Evolutionary conservation across 2,888 invertebrate genomes (phyloP), one percentile per base, ranked within the genome.

Genomic region (Nomada flava): DNA sequence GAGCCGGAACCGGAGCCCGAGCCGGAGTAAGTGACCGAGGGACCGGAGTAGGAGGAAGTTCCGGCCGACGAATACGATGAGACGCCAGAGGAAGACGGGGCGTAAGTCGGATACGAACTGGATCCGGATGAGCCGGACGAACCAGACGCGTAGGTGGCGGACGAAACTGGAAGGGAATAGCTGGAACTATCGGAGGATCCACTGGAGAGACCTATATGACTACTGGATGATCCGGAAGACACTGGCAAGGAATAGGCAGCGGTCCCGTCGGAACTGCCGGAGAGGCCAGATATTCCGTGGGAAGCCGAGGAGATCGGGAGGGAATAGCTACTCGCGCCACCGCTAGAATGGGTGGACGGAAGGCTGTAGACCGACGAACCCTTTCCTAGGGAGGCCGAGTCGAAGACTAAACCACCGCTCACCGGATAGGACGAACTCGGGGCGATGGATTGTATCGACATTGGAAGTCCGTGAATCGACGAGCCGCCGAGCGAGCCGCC

Each of bases 111-210:
- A 13, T 89, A 88, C 0, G 77, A 57, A 55, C 63, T 80, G 0
- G 89, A 72, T 1, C 73, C 70, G 9, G 83, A 82, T 5, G 83
- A 84, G 0, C 79, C 70, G 5, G 83, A 81, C 3, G 83, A 84
- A 0, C 79, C 84, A 0, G 85, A 68, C 0, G 83, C 60, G 29
- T 85, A 81, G 42, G 82, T 83, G 2, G 83, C 76, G 1, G 89
- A 85, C 2, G 91, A 85, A 50, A 88, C 75, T 0, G 93, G 92
- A 4, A 92, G 76, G 7, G 86, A 83, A 69, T 93, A 93, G 23
- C 87, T 91, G 4, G 91, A 88, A n/a, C 89, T 86, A 2, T 89
- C 90, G 2, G 91, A 87, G 0, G 91, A 90, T 5, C 90, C 88
- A n/a, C 89, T 85, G 15, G 91, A 89, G 0, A 89, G 76, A 5